These are phyloP conservation scores for Drosophila kanekoi DNA, from an alignment of 2,888 invertebrate species.

Conservation along the genomic window DNA sequence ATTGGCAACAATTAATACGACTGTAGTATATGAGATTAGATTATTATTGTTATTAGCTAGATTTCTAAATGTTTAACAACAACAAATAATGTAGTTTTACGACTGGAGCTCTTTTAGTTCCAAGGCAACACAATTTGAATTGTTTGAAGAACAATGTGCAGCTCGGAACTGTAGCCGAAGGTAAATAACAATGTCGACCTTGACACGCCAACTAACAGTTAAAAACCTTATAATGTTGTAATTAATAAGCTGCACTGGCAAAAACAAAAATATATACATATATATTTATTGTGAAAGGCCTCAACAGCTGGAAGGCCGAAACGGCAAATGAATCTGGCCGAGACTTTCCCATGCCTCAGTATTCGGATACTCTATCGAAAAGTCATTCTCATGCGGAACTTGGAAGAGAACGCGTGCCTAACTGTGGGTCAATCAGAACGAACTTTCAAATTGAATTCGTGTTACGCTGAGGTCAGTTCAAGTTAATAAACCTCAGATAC, in stretches of 20 bases:
- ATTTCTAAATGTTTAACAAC: not conserved
- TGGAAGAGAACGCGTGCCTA: slow-evolving; percentile 1
- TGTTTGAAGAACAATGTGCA: slow-evolving; percentile 57
- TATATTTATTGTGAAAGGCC: slow-evolving; percentile 57
- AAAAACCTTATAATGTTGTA: slow-evolving; percentile 53
- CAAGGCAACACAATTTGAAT: slow-evolving; percentile 32
- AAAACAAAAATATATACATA: slow-evolving; percentile 8
- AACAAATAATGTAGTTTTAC: slow-evolving; percentile 4
- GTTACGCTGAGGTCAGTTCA: slow-evolving; percentile 56
- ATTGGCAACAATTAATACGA: too few species aligned
- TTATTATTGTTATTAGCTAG: too few species aligned
- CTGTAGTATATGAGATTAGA: too few species aligned
- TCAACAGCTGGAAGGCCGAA: slow-evolving; percentile 43
- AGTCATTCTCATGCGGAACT: slow-evolving; percentile 42
- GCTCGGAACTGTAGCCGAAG: slow-evolving; percentile 19
- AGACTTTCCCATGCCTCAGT: slow-evolving; percentile 59
- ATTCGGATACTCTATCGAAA: slow-evolving; percentile 7
- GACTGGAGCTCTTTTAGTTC: slow-evolving; percentile 4
- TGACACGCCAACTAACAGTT: slow-evolving; percentile 61
- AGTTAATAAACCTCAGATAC: slow-evolving; percentile 35
- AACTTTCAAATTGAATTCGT: slow-evolving; percentile 65
- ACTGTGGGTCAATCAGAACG: slow-evolving; percentile 60
- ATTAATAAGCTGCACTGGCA: slow-evolving; percentile 44
- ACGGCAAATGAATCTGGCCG: slow-evolving; percentile 16
- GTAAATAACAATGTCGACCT: slow-evolving; percentile 43